Conservation (phyloP, 2,797 vertebrate species). For the Loris lydekkerianus region DNA sequence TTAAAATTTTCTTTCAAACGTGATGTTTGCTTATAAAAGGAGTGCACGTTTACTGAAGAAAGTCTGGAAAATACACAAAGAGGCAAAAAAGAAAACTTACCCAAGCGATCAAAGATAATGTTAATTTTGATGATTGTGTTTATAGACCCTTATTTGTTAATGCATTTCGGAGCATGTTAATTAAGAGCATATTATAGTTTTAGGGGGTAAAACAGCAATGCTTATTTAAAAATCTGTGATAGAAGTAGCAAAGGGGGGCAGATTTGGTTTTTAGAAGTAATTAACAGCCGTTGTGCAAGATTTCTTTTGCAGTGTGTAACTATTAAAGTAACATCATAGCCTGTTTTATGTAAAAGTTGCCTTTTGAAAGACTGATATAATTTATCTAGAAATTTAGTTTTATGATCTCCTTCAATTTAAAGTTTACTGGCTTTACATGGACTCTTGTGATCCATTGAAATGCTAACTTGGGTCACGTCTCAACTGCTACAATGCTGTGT, state of each 20-base stretch:
- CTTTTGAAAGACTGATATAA: slow-evolving; percentile 82
- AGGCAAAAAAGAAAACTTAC: slow-evolving; percentile 35
- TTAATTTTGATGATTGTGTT: background rate
- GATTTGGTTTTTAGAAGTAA: slow-evolving; percentile 81
- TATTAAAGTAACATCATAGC: slow-evolving; percentile 69
- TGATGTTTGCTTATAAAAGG: background rate
- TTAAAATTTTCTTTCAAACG: slow-evolving; percentile 26
- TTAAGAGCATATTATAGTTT: slow-evolving; percentile 61
- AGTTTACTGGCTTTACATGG: slow-evolving; percentile 71
- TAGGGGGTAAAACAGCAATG: background rate
- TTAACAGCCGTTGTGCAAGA: slow-evolving; percentile 72
- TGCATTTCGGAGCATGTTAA: slow-evolving; percentile 31
- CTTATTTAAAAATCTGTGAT: slow-evolving; percentile 54
- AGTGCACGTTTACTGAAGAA: background rate
- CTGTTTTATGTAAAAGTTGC: slow-evolving; percentile 82
- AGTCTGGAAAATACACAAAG: background rate
- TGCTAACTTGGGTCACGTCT: slow-evolving; percentile 74
- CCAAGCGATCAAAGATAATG: background rate
- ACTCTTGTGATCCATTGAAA: slow-evolving; percentile 74
- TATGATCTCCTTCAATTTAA: slow-evolving; percentile 69
- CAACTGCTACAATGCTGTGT: slow-evolving; percentile 33
- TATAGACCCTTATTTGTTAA: background rate
- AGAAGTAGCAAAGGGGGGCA: background rate
- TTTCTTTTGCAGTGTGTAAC: slow-evolving; percentile 77
- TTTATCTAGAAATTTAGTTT: slow-evolving; percentile 82